Evolutionary conservation across 2,888 invertebrate genomes (phyloP).

Genomic region (Phalera bucephala): DNA sequence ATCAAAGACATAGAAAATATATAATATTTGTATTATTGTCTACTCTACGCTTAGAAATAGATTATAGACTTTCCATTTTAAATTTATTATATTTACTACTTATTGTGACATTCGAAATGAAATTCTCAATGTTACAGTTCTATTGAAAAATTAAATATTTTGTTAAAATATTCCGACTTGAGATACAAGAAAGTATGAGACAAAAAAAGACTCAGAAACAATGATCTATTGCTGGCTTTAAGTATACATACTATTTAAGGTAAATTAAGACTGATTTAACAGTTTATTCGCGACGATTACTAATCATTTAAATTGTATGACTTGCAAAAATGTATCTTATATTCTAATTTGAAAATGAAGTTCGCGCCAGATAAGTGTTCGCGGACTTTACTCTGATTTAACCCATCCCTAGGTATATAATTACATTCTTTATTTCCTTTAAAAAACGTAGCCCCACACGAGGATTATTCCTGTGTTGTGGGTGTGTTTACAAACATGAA

Average conservation of each 20-base stretch:
- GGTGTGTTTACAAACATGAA: no score
- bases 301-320: not conserved
- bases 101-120: not conserved
- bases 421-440: no score
- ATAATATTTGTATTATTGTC: slow-evolving; percentile 3
- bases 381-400: no score
- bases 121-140: not conserved
- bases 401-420: no score
- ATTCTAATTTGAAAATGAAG: no score
- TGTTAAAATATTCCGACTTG: not conserved
- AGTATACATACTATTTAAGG: slow-evolving; percentile 6
- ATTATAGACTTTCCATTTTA: not conserved
- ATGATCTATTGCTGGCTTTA: slow-evolving; percentile 25
- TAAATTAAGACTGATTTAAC: slow-evolving; percentile 28
- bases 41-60: not conserved
- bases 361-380: no score
- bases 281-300: not conserved
- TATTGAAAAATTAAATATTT: not conserved
- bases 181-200: not conserved
- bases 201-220: not conserved
- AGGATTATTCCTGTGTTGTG: no score
- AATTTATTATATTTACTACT: not conserved
- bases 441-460: no score
- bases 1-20: slow-evolving; percentile 29
- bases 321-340: no score